A percentile compares a stretch with the other conserved stretches of the same genome.
Conservation (phyloP, 2,888 invertebrate species). For the Cephus sareptanus region DNA sequence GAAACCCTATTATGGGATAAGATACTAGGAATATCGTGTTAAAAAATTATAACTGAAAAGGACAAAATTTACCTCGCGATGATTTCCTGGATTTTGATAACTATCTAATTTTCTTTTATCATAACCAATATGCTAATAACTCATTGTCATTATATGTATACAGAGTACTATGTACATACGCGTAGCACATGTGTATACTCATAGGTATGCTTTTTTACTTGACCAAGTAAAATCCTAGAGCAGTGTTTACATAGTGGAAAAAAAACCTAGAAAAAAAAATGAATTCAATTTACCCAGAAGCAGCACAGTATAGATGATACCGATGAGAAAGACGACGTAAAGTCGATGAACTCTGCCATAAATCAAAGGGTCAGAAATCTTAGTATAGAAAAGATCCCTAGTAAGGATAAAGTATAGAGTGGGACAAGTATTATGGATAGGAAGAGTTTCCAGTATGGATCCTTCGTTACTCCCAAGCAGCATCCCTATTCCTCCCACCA, state of each 20-base stretch:
- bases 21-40: no score
- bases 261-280: not conserved
- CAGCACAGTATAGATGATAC: not conserved
- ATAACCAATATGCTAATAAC: no score
- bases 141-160: no score
- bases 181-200: not conserved
- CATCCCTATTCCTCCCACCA: slow-evolving; percentile 21
- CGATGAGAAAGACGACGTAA: not conserved
- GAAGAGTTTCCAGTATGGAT: slow-evolving; percentile 18
- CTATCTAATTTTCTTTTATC: no score
- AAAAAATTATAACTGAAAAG: no score
- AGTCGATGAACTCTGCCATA: not conserved
- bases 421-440: not conserved
- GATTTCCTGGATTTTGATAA: no score
- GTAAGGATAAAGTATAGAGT: not conserved
- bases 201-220: not conserved
- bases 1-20: no score
- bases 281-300: not conserved
- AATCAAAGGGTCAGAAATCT: not conserved
- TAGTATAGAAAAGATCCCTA: not conserved
- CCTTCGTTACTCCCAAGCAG: slow-evolving; percentile 17
- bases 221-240: not conserved
- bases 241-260: not conserved
- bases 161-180: not conserved
- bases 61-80: no score